phyloP scores from a whole-genome alignment of 2,113 vertebrate species.

The Cebidichthys violaceus region DNA sequence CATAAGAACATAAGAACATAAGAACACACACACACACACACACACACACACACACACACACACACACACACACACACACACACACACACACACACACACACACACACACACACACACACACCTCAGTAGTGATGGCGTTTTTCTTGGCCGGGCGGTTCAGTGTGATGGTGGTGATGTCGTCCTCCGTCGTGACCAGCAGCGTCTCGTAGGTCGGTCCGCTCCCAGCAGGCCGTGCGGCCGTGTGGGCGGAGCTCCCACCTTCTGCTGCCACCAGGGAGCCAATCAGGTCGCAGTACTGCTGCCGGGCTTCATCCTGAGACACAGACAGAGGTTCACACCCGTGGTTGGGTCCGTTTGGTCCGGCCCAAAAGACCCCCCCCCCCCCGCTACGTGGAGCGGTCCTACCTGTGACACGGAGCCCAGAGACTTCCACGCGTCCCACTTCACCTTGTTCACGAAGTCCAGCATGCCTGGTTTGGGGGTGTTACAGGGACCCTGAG shows the following conservation, averaged over 20 bases:
- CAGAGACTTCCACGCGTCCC: slow-evolving; percentile 93
- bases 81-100: too few relatives aligned
- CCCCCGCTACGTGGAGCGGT: too few relatives aligned
- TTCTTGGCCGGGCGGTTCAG: slow-evolving; percentile 92
- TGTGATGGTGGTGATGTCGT: slow-evolving; percentile 90
- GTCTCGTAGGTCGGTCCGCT: slow-evolving; percentile 73
- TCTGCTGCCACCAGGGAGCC: slow-evolving; percentile 83
- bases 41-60: too few relatives aligned
- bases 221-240: slow-evolving; percentile 55
- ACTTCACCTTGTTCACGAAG: slow-evolving; percentile 93
- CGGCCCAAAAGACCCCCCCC: too few relatives aligned
- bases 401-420: slow-evolving; percentile 87
- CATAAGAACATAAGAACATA: not conserved
- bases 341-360: too few relatives aligned
- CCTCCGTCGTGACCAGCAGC: slow-evolving; percentile 85
- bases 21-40: too few relatives aligned
- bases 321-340: too few relatives aligned
- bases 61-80: too few relatives aligned
- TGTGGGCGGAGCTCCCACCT: slow-evolving; percentile 54
- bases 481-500: slow-evolving; percentile 88
- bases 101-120: not conserved
- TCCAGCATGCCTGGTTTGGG: slow-evolving; percentile 92
- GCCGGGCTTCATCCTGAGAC: slow-evolving; percentile 87
- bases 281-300: slow-evolving; percentile 89
- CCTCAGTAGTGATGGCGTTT: slow-evolving; percentile 89